Evolutionary conservation across 2,113 vertebrate species (phyloP).

Genomic region (Colinus virginianus): DNA sequence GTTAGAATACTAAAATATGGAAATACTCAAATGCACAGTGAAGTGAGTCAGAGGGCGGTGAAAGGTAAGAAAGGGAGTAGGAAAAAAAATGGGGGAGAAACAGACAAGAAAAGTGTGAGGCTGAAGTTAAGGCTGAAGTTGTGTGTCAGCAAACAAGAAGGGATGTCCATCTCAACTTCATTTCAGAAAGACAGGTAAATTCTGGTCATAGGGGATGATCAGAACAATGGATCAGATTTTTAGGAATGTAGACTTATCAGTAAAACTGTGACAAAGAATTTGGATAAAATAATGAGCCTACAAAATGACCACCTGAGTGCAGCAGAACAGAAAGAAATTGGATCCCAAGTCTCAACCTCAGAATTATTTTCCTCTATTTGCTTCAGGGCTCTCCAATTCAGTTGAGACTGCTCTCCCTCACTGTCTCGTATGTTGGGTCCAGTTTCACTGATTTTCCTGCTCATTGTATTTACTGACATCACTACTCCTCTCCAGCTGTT

Average conservation of each 20-base stretch:
- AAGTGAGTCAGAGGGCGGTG: not conserved
- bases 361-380: not conserved
- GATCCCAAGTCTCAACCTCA: rapidly evolving
- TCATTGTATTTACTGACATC: not conserved
- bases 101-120: not conserved
- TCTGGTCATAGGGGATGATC: not conserved
- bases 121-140: not conserved
- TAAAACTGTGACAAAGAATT: not conserved
- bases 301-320: rapidly evolving
- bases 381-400: not conserved
- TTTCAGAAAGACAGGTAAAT: not conserved
- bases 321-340: not conserved
- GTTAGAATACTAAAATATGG: not conserved
- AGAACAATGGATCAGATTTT: not conserved
- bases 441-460: not conserved
- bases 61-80: not conserved
- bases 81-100: not conserved
- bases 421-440: not conserved
- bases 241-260: not conserved
- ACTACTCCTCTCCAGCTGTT: not conserved
- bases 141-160: not conserved
- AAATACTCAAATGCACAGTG: not conserved
- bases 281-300: not conserved
- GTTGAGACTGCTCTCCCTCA: not conserved
- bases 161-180: not conserved